A percentile compares a stretch with the other conserved stretches of the same genome.
These are phyloP conservation scores for Sepioteuthis lessoniana DNA, from an alignment of 2,888 invertebrate species.

Conservation along the genomic window DNA sequence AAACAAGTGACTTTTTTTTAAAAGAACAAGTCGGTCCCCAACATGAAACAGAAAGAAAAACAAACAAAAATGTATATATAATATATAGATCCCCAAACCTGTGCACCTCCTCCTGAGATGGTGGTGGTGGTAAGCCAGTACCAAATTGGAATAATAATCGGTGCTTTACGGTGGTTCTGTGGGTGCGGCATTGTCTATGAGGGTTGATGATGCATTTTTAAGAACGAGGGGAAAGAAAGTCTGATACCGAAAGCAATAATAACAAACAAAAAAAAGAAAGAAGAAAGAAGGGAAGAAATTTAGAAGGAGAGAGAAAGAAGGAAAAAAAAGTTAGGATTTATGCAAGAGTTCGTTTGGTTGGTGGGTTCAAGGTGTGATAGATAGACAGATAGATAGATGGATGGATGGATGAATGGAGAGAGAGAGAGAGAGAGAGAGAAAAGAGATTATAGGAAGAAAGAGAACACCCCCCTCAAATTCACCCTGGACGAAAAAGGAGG, in stretches of 20 bases:
- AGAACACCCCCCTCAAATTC: neutral
- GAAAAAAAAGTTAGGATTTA: neutral
- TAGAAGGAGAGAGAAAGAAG: neutral
- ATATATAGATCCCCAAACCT: slow-evolving; percentile 8
- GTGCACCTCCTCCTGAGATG: neutral
- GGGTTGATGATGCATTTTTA: slow-evolving; percentile 15
- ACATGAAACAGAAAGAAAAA: neutral
- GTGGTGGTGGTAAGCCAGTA: neutral
- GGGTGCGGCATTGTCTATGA: slow-evolving; percentile 23
- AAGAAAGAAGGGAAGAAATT: neutral
- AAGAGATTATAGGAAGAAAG: too few relatives aligned
- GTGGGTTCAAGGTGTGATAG: neutral
- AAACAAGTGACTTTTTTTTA: neutral
- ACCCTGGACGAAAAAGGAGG: neutral
- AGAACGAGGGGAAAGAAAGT: slow-evolving; percentile 45
- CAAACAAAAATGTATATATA: neutral
- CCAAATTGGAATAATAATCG: neutral
- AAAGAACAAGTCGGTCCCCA: neutral
- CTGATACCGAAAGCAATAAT: neutral
- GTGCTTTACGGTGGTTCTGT: neutral
- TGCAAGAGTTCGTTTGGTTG: neutral
- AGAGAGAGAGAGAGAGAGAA: too few relatives aligned
- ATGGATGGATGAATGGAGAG: neutral
- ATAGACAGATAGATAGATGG: too few relatives aligned
- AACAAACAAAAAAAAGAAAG: neutral